Evolutionary conservation across 2,888 invertebrate genomes (phyloP).

Genomic region (Rotaria macrura): DNA sequence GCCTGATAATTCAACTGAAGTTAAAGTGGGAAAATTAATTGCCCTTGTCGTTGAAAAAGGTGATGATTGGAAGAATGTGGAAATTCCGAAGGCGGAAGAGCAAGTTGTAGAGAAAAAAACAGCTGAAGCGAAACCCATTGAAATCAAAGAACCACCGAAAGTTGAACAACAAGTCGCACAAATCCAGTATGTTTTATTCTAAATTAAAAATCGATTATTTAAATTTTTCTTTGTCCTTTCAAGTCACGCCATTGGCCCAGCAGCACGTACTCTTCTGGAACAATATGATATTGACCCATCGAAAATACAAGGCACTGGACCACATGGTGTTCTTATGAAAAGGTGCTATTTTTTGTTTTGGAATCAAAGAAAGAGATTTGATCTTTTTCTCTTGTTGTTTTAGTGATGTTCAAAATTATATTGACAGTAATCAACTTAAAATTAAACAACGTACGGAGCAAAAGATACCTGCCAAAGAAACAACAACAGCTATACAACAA

Average conservation of each 20-base stretch:
- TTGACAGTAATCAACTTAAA: slow-evolving; percentile 26
- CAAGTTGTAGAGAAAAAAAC: slow-evolving; percentile 20
- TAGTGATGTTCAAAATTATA: slow-evolving; percentile 30
- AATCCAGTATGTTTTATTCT: not conserved
- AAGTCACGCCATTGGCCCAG: slow-evolving; percentile 53
- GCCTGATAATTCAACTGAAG: slow-evolving; percentile 55
- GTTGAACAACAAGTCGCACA: slow-evolving; percentile 35
- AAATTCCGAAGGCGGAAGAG: slow-evolving; percentile 39
- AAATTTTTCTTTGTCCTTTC: no score
- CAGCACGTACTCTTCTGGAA: slow-evolving; percentile 57
- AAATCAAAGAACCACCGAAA: slow-evolving; percentile 30
- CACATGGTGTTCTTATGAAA: slow-evolving; percentile 57
- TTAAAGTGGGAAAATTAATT: slow-evolving; percentile 55
- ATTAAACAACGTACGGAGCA: slow-evolving; percentile 36
- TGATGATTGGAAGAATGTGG: slow-evolving; percentile 57
- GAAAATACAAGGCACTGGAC: slow-evolving; percentile 55
- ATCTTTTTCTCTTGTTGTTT: slow-evolving; percentile 18
- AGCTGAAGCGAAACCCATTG: not conserved
- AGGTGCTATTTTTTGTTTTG: slow-evolving; percentile 48
- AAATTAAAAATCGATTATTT: no score
- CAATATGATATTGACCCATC: slow-evolving; percentile 54
- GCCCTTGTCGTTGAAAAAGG: slow-evolving; percentile 58
- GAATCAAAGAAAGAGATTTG: no score
- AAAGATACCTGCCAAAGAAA: slow-evolving; percentile 38
- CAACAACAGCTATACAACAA: slow-evolving; percentile 39